Evolutionary conservation across 2,113 vertebrate species (phyloP).

Genomic region (Hippocampus abdominalis): DNA sequence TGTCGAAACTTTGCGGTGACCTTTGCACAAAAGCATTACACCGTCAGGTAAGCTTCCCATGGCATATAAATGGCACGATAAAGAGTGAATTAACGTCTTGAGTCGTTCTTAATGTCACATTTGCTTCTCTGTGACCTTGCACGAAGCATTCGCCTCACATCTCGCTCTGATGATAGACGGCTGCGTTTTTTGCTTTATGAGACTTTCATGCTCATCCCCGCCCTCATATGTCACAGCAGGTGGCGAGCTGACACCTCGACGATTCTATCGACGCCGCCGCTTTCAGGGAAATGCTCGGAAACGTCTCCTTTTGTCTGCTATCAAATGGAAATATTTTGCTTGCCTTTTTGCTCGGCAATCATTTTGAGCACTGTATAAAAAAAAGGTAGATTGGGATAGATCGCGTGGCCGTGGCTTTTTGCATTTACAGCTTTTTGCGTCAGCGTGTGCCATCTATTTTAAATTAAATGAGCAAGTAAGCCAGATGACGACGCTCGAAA

Average conservation of each 20-base stretch:
- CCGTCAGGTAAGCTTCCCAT: conserved; percentile 60
- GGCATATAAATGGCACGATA: conserved; percentile 70
- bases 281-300: conserved; percentile 28
- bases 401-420: conserved; percentile 22
- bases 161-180: conserved; percentile 63
- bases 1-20: conserved; percentile 62
- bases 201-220: conserved; percentile 65
- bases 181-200: conserved; percentile 68
- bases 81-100: conserved; percentile 68
- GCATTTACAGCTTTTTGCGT: conserved; percentile 32
- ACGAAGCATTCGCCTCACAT: conserved; percentile 63
- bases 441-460: conserved; percentile 40
- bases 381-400: conserved; percentile 3
- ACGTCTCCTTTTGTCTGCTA: conserved; percentile 28
- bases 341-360: conserved; percentile 26
- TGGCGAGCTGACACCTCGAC: conserved; percentile 65
- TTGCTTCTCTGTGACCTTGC: conserved; percentile 70
- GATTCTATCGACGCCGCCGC: conserved; percentile 38
- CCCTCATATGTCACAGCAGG: conserved; percentile 61
- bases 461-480: conserved; percentile 51
- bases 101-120: conserved; percentile 73
- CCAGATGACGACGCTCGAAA: conserved; percentile 52
- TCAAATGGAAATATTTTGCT: conserved; percentile 37
- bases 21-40: conserved; percentile 62
- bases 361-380: conserved; percentile 29